Evolutionary conservation across 2,797 vertebrate species (phyloP), one percentile per base, ranked within the genome.

Genomic region (Bradypodion pumilum): DNA sequence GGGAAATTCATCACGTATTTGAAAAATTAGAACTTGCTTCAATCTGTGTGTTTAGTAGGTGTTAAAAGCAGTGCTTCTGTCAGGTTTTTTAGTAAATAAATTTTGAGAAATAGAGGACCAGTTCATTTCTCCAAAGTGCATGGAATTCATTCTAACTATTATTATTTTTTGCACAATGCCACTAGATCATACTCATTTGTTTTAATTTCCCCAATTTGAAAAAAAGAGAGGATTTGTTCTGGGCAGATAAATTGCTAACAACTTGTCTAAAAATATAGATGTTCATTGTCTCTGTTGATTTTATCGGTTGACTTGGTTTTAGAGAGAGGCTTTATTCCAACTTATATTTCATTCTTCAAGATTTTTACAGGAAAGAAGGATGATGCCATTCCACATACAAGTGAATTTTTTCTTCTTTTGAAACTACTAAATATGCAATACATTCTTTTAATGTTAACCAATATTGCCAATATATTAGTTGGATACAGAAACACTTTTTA

Each of bases 81-180:
- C 94, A 88, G 92, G 93, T 91, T 87, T 93, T 85, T 94, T 96
- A 96, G 94, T 95, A 92, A 93, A 94, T 91, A 95, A 93, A 88
- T 68, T 56, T 79, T 90, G 85, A 92, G 87, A 93, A 80, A 81
- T 90, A 60, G 80, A 93, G 89, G 93, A 92, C 90, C 86, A 92
- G 88, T 78, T 89, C 92, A 87, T 95, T 6, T 74, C 89, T 83
- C 89, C 92, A 90, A 81, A 81, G 74, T 91, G 92, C 95, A 95
- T 89, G 93, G 74, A 81, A 86, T n/a, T 81, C 92, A 89, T 86
- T 90, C 81, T 84, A n/a, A n/a, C n/a, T n/a, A n/a, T n/a, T n/a
- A 63, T 72, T 76, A 90, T 87, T 80, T 56, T 56, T 1, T 81
- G 86, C 92, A 79, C 81, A 89, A 92, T 93, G 93, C 81, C 85